phyloP scores from a whole-genome alignment of 1,140 invertebrate species.

The Potamilus streckersoni region DNA sequence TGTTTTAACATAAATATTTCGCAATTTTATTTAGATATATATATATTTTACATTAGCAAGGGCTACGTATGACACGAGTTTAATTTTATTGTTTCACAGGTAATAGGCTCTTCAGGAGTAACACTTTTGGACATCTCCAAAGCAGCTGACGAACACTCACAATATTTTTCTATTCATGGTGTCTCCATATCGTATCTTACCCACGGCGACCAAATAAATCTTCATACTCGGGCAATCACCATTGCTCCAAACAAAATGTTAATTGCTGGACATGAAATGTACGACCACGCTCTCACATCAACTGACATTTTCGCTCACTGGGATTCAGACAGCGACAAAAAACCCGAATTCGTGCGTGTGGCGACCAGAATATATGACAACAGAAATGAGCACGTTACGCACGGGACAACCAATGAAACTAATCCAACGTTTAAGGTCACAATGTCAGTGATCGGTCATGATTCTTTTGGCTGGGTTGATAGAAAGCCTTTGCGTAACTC shows the following conservation, averaged over 20 bases:
- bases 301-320: conserved; percentile 45
- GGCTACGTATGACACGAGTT: too few relatives aligned
- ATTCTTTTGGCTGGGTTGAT: conserved; percentile 29
- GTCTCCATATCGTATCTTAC: conserved; percentile 38
- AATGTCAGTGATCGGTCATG: conserved; percentile 14
- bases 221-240: conserved; percentile 33
- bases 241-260: conserved; percentile 38
- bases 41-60: too few relatives aligned
- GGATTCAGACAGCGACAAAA: conserved; percentile 2
- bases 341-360: conserved; percentile 36
- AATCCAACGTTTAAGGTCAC: conserved; percentile 30
- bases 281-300: conserved; percentile 36
- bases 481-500: conserved; percentile 27
- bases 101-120: conserved; percentile 32
- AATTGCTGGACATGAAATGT: conserved; percentile 45
- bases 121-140: conserved; percentile 35
- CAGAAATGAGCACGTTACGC: conserved; percentile 3
- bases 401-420: conserved; percentile 32
- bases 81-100: conserved; percentile 9
- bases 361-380: conserved; percentile 39
- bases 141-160: neutral
- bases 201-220: conserved; percentile 31
- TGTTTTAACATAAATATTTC: too few relatives aligned
- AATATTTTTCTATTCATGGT: conserved; percentile 28
- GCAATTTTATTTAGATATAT: too few relatives aligned